Percentiles rank a stretch among this genome's conserved stretches.
These are phyloP conservation scores for Siderastrea radians DNA, from an alignment of 92 coral and sea anemone genomes.

Conservation along the genomic window DNA sequence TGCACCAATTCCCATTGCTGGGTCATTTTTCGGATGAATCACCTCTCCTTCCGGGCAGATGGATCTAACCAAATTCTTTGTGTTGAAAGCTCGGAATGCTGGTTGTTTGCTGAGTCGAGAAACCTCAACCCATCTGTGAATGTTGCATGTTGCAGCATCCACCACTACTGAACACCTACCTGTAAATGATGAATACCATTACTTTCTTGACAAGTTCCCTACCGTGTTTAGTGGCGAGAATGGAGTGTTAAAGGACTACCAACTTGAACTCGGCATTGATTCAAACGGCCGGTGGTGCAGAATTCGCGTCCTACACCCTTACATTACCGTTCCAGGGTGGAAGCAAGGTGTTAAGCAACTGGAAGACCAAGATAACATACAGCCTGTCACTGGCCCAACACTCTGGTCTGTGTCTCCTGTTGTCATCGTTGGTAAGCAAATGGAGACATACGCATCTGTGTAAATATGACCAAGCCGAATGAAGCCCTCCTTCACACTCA, in stretches of 20 bases:
- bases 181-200: not conserved
- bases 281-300: too few species aligned
- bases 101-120: not conserved
- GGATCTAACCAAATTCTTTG: constrained; percentile 9
- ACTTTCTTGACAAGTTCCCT: too few species aligned
- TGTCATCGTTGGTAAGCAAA: too few species aligned
- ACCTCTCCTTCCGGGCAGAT: constrained; percentile 15
- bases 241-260: too few species aligned
- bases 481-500: constrained; percentile 40
- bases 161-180: constrained; percentile 11
- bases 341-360: constrained; percentile 45
- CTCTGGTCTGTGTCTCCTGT: constrained; percentile 75
- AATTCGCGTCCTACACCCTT: too few species aligned
- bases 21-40: constrained; percentile 4
- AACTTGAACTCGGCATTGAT: too few species aligned
- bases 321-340: constrained; percentile 54
- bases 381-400: constrained; percentile 67
- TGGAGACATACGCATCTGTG: too few species aligned
- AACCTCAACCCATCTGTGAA: too few species aligned
- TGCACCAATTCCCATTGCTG: constrained; percentile 3
- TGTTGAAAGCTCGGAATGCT: constrained; percentile 3
- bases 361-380: constrained; percentile 42
- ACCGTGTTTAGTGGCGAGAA: too few species aligned
- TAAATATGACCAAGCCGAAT: constrained; percentile 62
- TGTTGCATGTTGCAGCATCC: too few species aligned